Percentiles rank a stretch among this genome's conserved stretches.
Conservation (phyloP, 2,113 vertebrate genomes). For the Crotalus helleri region DNA sequence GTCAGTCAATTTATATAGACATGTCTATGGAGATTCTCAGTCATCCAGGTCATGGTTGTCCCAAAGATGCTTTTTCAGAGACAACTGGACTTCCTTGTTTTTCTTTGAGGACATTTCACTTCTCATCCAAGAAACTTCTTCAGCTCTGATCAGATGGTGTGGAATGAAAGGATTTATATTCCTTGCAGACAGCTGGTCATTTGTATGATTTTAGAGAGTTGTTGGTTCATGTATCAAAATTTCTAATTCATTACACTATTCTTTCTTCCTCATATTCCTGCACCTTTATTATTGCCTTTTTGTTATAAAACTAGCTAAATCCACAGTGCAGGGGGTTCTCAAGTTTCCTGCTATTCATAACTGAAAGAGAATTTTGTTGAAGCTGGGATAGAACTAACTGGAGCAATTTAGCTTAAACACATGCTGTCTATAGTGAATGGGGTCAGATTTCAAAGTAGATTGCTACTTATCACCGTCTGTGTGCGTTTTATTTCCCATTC, state of each 20-base stretch:
- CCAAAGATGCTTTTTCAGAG: too few species aligned
- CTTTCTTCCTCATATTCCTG: neutral
- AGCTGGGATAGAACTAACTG: neutral
- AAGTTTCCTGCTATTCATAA: neutral
- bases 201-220: too few species aligned
- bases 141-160: too few species aligned
- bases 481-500: constrained; percentile 39
- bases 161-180: too few species aligned
- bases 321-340: neutral
- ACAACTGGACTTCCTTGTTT: too few species aligned
- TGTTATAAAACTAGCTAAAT: neutral
- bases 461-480: constrained; percentile 28
- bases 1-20: neutral
- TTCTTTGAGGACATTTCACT: too few species aligned
- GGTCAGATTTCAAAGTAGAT: constrained; percentile 16
- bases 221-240: too few species aligned
- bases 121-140: too few species aligned
- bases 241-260: neutral
- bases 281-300: neutral
- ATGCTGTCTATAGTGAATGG: neutral
- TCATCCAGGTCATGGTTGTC: too few species aligned
- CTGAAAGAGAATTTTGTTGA: neutral
- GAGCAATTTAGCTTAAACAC: neutral
- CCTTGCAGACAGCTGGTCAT: too few species aligned
- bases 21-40: neutral